Evolutionary conservation across 2,113 vertebrate species (phyloP).

Genomic region (Zapus hudsonius): DNA sequence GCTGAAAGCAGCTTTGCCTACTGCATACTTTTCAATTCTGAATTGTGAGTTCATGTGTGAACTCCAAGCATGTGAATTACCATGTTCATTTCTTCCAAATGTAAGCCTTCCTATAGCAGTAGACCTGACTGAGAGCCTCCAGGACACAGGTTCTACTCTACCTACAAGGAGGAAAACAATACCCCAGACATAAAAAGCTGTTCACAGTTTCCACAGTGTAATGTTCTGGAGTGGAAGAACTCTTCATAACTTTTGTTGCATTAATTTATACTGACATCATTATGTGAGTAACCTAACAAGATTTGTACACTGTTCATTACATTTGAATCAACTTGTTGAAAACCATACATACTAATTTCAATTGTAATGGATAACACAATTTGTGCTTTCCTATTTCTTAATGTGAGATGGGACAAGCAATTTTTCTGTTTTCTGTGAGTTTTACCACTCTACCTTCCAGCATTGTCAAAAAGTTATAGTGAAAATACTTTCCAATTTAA

Average conservation of each 20-base stretch:
- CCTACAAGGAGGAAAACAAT: background rate
- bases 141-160: background rate
- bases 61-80: background rate
- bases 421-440: conserved; percentile 24
- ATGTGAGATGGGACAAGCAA: background rate
- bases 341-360: conserved; percentile 3
- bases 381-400: background rate
- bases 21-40: background rate
- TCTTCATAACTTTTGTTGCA: conserved; percentile 16
- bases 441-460: background rate
- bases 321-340: background rate
- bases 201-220: background rate
- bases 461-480: background rate
- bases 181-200: background rate
- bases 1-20: background rate
- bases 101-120: background rate
- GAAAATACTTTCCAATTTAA: conserved; percentile 44
- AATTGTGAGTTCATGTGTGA: background rate
- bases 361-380: background rate
- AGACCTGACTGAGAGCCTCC: background rate
- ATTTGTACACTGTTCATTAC: background rate
- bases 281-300: background rate
- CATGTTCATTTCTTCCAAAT: background rate
- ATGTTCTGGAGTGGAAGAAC: background rate
- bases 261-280: conserved; percentile 13